These are phyloP conservation scores for Hapalemur alaotrensis DNA, from an alignment of 2,797 vertebrate genomes.

Conservation along the genomic window DNA sequence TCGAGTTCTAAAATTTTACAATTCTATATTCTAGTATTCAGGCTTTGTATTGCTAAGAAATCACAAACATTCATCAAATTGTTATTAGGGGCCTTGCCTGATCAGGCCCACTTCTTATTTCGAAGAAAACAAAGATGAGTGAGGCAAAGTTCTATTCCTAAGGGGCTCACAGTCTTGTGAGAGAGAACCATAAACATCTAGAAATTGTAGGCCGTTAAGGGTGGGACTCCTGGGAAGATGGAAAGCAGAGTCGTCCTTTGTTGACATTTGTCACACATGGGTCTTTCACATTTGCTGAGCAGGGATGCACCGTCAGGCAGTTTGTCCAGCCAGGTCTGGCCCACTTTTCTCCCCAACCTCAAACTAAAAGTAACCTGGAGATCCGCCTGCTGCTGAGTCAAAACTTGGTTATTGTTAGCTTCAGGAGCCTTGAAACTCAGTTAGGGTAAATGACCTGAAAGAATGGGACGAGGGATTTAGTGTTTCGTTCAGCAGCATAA, in stretches of 20 bases:
- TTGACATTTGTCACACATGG: accelerated
- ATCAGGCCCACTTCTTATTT: not conserved
- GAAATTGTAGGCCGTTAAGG: not conserved
- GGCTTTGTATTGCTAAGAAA: not conserved
- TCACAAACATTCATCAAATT: not conserved
- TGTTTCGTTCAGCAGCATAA: not conserved
- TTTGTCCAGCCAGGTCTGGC: slow-evolving; percentile 25
- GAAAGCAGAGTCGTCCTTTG: not conserved
- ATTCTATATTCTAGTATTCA: not conserved
- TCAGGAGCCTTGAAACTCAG: slow-evolving; percentile 51
- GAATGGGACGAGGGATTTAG: not conserved
- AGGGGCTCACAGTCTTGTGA: not conserved
- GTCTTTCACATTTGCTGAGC: not conserved
- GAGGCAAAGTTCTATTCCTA: not conserved
- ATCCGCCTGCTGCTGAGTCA: slow-evolving; percentile 64
- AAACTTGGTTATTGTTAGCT: slow-evolving; percentile 68
- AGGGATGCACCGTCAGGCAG: not conserved
- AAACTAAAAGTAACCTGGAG: slow-evolving; percentile 58
- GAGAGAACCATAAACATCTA: slow-evolving; percentile 13
- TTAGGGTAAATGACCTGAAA: slow-evolving; percentile 50
- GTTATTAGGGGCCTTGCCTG: not conserved
- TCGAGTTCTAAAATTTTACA: not conserved
- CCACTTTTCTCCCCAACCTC: slow-evolving; percentile 53
- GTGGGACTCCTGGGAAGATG: not conserved
- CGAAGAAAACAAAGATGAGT: not conserved